Evolutionary conservation across 1,140 invertebrate species (phyloP).

Genomic region (Pseudomyrmex sp.): DNA sequence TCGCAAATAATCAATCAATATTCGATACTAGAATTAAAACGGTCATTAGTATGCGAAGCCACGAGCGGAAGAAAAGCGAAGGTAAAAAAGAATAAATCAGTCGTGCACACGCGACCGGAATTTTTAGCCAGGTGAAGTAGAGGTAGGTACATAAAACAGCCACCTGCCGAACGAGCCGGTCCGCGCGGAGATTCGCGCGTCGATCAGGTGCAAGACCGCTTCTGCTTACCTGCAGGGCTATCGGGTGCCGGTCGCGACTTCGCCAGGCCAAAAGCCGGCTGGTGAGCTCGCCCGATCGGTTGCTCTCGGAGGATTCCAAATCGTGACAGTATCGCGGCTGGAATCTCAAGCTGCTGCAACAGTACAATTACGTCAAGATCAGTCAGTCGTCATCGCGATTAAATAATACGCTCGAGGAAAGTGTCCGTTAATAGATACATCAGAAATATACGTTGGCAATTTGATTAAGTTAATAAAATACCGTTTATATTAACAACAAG

Average conservation of each 20-base stretch:
- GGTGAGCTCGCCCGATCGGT: conserved; percentile 79
- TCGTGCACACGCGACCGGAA: conserved; percentile 13
- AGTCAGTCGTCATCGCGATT: conserved; percentile 1
- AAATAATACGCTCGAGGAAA: background rate
- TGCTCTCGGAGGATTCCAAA: conserved; percentile 70
- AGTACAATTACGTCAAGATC: conserved; percentile 1
- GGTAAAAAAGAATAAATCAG: conserved; percentile 15
- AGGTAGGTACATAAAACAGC: background rate
- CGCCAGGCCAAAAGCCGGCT: conserved; percentile 79
- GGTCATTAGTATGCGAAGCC: background rate
- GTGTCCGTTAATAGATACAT: background rate
- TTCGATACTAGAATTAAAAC: background rate
- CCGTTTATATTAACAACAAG: too few species aligned
- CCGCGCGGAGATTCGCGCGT: conserved; percentile 50
- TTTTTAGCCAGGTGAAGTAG: conserved; percentile 1
- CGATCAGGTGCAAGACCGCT: conserved; percentile 42
- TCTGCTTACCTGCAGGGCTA: conserved; percentile 74
- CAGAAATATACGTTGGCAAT: background rate
- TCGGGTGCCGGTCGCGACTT: conserved; percentile 73
- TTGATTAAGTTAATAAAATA: background rate
- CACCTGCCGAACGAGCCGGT: conserved; percentile 27
- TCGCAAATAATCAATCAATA: background rate
- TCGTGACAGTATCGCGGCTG: conserved; percentile 68
- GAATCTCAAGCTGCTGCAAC: conserved; percentile 67
- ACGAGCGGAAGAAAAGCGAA: conserved; percentile 28